phyloP scores from a whole-genome alignment of 23 tunicate genomes.

The Ciona savignyi region DNA sequence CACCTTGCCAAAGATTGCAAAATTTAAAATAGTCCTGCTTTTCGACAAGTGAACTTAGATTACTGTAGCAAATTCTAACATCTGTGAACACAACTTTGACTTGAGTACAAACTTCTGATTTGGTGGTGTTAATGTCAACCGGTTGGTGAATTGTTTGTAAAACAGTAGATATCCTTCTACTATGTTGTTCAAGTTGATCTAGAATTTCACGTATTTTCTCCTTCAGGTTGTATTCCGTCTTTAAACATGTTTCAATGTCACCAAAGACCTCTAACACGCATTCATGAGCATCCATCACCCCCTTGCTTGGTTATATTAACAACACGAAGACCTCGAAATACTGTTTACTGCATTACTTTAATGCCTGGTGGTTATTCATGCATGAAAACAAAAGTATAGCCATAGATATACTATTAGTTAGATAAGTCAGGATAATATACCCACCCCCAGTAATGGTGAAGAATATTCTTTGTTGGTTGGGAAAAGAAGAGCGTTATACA shows the following conservation, averaged over 20 bases:
- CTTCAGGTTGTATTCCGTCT: slow-evolving; percentile 10
- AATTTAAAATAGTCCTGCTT: slow-evolving; percentile 1
- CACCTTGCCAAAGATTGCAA: slow-evolving; percentile 12
- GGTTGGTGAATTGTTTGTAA: slow-evolving; percentile 39
- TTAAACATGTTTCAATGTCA: slow-evolving; percentile 30
- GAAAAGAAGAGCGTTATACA: no score
- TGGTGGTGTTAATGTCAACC: neutral
- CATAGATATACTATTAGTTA: no score
- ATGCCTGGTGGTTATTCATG: no score
- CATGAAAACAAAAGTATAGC: no score
- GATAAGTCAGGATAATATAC: no score
- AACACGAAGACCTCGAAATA: no score
- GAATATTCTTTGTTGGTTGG: no score
- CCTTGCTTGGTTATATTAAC: no score
- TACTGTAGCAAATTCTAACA: neutral
- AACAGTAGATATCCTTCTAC: slow-evolving; percentile 11
- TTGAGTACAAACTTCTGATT: neutral
- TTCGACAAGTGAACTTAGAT: neutral
- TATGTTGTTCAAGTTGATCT: slow-evolving; percentile 23
- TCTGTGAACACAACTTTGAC: neutral
- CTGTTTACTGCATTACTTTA: no score
- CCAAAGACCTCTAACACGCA: slow-evolving; percentile 6
- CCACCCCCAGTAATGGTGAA: no score
- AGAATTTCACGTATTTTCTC: slow-evolving; percentile 19
- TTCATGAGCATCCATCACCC: neutral